Evolutionary conservation across 2,797 vertebrate genomes (phyloP), one percentile per base, ranked within the genome.

Genomic region (Enteromius anoplus): DNA sequence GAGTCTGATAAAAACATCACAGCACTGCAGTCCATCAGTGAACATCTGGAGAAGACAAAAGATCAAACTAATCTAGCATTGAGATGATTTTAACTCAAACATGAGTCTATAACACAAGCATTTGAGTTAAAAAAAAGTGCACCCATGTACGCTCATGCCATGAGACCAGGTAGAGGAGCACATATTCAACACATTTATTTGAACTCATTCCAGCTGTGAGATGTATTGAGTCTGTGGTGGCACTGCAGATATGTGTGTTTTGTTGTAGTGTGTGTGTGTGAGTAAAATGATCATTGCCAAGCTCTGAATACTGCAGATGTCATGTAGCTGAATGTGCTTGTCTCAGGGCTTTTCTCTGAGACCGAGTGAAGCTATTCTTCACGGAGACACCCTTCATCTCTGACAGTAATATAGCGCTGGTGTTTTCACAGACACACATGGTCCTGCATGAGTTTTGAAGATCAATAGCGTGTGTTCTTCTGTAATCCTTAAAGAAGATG

Each of bases 401-500:
- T 32, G 60, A 64, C 60, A 17, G 60, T 64, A 64, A 64, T 64
- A 64, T 17, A 64, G 60, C 68, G n/a, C 12, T 21, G 17, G 70
- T 34, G 60, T 64, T 64, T 64, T 64, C 26, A 64, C 11, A 9
- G 17, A 7, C 29, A 55, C 71, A 37, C 32, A 19, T n/a, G 45
- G 4, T 53, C 19, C 1, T 34, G 47, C 49, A 21, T 12, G 19
- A 12, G 49, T 5, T 55, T 55, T 55, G 49, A 75, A 47, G 19
- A 75, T 55, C 71, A 53, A 21, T 55, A 53, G 49, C 32, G 47
- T 73, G 47, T 49, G 69, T 49, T 70, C 68, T 51, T 73, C 21
- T 75, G 32, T 75, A 75, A 75, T 75, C 72, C 72, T 55, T 58
- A 55, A 37, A 58, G 70, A 72, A 51, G 70, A 72, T 72, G 70